phyloP scores from a whole-genome alignment of 1,140 invertebrate genomes.

The Drosophila varians region DNA sequence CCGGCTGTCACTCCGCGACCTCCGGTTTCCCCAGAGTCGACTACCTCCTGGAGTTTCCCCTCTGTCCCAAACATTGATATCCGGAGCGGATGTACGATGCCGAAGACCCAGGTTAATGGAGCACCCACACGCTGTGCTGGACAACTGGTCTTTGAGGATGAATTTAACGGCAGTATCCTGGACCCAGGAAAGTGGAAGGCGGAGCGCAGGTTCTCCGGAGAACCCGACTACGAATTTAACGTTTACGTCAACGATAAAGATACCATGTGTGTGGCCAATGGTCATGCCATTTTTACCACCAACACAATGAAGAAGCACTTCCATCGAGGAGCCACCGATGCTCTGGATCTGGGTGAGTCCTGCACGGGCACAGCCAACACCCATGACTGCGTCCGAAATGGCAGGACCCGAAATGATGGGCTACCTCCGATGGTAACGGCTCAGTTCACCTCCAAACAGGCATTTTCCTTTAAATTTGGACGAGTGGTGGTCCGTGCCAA shows the following conservation, averaged over 20 bases:
- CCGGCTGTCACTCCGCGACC: neutral
- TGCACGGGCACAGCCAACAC: conserved; percentile 84
- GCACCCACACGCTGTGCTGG: conserved; percentile 84
- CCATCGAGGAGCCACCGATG: conserved; percentile 69
- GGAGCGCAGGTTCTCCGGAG: conserved; percentile 79
- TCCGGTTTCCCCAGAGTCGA: neutral
- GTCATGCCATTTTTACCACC: conserved; percentile 85
- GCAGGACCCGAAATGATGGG: conserved; percentile 28
- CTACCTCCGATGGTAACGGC: conserved; percentile 87
- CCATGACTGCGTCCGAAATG: conserved; percentile 82
- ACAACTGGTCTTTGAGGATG: conserved; percentile 85
- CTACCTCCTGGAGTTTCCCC: conserved; percentile 21
- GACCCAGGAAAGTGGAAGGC: conserved; percentile 77
- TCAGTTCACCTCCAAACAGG: conserved; percentile 86
- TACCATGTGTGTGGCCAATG: conserved; percentile 85
- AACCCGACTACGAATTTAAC: conserved; percentile 87
- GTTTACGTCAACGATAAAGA: conserved; percentile 86
- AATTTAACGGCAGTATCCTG: conserved; percentile 80
- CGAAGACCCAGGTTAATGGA: conserved; percentile 59
- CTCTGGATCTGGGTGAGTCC: conserved; percentile 83
- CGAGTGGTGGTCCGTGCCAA: conserved; percentile 89
- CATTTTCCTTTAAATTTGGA: conserved; percentile 88
- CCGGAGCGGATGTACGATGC: conserved; percentile 21
- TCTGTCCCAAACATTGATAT: conserved; percentile 32
- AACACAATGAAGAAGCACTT: conserved; percentile 84